Evolutionary conservation across 2,888 invertebrate genomes (phyloP).

Genomic region (Steinernema hermaphroditum): DNA sequence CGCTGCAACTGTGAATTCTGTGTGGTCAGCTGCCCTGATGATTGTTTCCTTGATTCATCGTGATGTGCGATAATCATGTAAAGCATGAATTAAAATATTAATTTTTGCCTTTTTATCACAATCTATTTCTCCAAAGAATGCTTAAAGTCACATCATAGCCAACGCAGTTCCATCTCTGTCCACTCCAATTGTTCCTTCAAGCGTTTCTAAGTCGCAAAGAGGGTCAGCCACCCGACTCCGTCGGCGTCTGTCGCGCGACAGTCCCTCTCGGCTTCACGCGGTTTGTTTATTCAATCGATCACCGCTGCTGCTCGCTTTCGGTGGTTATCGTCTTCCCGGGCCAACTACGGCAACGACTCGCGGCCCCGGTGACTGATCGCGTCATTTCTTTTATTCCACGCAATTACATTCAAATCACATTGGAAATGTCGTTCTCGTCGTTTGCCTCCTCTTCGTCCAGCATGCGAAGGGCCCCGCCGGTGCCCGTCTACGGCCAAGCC

Average conservation of each 20-base stretch:
- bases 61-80: too few species aligned
- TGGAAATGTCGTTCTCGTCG: neutral
- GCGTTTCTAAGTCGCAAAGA: neutral
- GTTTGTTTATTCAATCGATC: conserved; percentile 20
- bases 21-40: too few species aligned
- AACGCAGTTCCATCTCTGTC: too few species aligned
- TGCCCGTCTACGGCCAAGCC: neutral
- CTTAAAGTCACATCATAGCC: too few species aligned
- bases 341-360: neutral
- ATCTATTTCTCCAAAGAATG: too few species aligned
- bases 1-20: too few species aligned
- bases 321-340: conserved; percentile 7
- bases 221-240: neutral
- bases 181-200: neutral
- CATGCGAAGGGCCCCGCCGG: neutral
- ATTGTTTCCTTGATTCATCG: too few species aligned
- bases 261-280: conserved; percentile 10
- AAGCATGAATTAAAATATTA: too few species aligned
- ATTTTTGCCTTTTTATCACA: too few species aligned
- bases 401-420: neutral
- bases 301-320: neutral
- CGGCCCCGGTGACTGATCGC: neutral
- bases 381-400: neutral
- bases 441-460: neutral
- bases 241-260: neutral